These are phyloP conservation scores for Phrynocephalus vlangalii DNA, from an alignment of 2,797 vertebrate genomes.

Conservation along the genomic window DNA sequence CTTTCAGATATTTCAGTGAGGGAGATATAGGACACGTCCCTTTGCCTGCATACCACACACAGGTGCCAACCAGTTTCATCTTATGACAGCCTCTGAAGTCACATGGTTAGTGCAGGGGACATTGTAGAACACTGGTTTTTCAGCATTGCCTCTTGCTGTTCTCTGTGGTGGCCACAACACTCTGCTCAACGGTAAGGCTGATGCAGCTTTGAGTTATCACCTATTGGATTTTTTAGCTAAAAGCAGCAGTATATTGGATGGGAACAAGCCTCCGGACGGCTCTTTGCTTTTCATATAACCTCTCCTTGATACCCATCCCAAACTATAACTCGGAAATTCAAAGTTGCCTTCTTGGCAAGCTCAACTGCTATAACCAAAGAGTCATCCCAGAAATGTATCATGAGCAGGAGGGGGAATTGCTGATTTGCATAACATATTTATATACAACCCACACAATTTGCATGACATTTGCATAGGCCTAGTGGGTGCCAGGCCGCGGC, in stretches of 20 bases:
- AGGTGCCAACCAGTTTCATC: neutral
- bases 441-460: slow-evolving; percentile 38
- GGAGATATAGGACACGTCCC: neutral
- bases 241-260: neutral
- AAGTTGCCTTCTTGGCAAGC: neutral
- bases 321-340: neutral
- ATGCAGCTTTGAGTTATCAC: neutral
- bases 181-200: neutral
- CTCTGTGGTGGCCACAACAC: neutral
- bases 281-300: neutral
- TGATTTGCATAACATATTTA: slow-evolving; percentile 28
- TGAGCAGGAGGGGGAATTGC: neutral
- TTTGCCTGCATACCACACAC: too few species aligned
- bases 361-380: neutral
- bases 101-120: neutral
- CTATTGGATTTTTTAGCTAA: too few species aligned
- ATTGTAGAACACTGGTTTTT: neutral
- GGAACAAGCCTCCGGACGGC: too few species aligned
- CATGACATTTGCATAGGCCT: slow-evolving; percentile 45
- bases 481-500: slow-evolving; percentile 26
- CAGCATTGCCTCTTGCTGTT: neutral
- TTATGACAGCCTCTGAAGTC: neutral
- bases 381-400: neutral
- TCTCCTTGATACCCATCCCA: neutral
- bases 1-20: neutral